Percentiles rank a stretch among this genome's conserved stretches.
Evolutionary conservation across 2,888 invertebrate species (phyloP).

Genomic region (Parnassius mnemosyne): DNA sequence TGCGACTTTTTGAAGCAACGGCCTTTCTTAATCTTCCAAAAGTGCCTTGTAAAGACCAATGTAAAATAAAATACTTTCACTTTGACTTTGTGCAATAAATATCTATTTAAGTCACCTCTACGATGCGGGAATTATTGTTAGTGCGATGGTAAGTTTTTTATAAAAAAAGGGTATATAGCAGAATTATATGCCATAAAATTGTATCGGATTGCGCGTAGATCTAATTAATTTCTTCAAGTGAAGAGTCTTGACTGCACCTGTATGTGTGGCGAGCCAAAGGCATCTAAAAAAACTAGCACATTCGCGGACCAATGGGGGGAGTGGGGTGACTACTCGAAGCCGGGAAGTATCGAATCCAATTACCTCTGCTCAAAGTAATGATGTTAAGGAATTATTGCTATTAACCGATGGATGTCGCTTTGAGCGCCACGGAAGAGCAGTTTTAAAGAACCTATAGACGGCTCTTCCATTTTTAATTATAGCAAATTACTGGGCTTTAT

Average conservation of each 20-base stretch:
- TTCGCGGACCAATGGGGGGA: slow-evolving; percentile 8
- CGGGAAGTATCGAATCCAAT: slow-evolving; percentile 48
- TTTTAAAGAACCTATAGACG: slow-evolving; percentile 24
- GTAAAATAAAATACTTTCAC: too few relatives aligned
- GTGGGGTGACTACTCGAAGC: slow-evolving; percentile 25
- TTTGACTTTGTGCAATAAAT: too few relatives aligned
- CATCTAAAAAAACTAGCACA: slow-evolving; percentile 26
- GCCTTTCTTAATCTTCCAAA: too few relatives aligned
- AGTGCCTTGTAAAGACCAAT: too few relatives aligned
- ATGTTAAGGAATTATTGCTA: slow-evolving; percentile 52
- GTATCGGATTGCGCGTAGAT: slow-evolving; percentile 14
- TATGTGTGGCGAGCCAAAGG: slow-evolving; percentile 19
- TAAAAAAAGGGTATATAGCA: neutral
- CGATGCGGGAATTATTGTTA: too few relatives aligned
- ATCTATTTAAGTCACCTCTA: too few relatives aligned
- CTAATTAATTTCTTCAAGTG: slow-evolving; percentile 21
- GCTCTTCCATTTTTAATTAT: slow-evolving; percentile 20
- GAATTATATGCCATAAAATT: neutral
- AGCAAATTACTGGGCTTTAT: slow-evolving; percentile 8
- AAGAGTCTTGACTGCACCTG: slow-evolving; percentile 14
- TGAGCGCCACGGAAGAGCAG: slow-evolving; percentile 24
- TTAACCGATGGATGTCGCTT: slow-evolving; percentile 33
- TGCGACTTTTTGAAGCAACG: too few relatives aligned
- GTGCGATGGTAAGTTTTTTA: too few relatives aligned
- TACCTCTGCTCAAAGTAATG: slow-evolving; percentile 47